Evolutionary conservation across 2,888 invertebrate species (phyloP), one percentile per base, ranked within the genome.

Genomic region (Netelia virgata): DNA sequence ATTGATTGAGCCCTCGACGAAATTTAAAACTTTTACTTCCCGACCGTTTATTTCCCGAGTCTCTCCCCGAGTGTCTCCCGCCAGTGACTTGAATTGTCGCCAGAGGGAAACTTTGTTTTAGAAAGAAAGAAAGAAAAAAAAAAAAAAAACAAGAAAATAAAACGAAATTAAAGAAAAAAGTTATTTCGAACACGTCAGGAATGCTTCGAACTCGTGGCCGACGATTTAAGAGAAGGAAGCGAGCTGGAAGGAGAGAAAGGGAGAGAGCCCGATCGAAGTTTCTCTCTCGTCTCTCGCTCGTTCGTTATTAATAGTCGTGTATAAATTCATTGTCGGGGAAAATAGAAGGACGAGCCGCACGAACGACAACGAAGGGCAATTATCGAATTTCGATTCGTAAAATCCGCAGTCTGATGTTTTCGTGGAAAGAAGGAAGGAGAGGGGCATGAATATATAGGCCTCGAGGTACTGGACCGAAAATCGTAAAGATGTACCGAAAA

Each of bases 371-470:
- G 50, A 28, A 41, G 69, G 10, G 18, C 9, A 14, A 36, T 66
- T 82, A 82, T 82, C 77, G 82, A 77, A 73, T 66, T 77, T 47
- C 76, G 82, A 82, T 76, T 81, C 20, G 23, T 18, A 53, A 70
- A 53, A 20, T 69, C 69, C 61, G 20, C 23, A 36, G 28, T 16
- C n/a, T 23, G 63, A 63, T 36, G 55, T 41, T 57, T 23, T 28
- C 5, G 28, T 28, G 57, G 53, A 14, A 1, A 36, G 14, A 28
- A 14, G 43, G 10, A 28, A 18, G 10, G 23, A n/a, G n/a, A 18
- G 20, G 57, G 36, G 6, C 0, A 3, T 5, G 5, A 28, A 28
- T 28, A 28, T 28, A 28, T 28, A 28, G 28, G 28, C 3, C 3
- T 28, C 28, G 5, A 28, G 28, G 0, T 47, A 61, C 50, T 47